phyloP scores from a whole-genome alignment of 2,797 vertebrate species.

The Chanos chanos region DNA sequence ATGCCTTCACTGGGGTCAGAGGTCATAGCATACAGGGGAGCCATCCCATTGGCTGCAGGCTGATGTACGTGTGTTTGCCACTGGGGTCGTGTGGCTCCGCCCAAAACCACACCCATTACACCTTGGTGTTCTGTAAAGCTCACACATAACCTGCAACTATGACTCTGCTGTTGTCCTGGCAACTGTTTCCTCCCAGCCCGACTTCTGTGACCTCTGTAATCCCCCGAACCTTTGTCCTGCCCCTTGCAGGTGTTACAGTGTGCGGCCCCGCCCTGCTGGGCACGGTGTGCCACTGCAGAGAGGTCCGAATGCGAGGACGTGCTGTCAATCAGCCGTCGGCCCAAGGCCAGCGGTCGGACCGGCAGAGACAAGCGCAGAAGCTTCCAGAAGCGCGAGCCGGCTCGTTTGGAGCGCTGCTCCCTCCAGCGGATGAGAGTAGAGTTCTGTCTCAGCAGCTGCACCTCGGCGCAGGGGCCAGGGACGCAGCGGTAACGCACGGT shows the following conservation, averaged over 20 bases:
- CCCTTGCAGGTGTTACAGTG: not conserved
- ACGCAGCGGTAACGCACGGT: conserved; percentile 73
- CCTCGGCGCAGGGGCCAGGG: conserved; percentile 69
- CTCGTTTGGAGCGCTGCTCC: conserved; percentile 70
- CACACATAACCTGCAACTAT: conserved; percentile 33
- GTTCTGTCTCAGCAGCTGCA: conserved; percentile 73
- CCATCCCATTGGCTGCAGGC: not conserved
- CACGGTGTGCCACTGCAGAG: conserved; percentile 63
- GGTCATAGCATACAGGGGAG: conserved; percentile 10
- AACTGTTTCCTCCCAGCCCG: not conserved
- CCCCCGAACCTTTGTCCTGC: conserved; percentile 1
- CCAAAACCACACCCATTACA: conserved; percentile 15
- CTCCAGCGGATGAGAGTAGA: conserved; percentile 78
- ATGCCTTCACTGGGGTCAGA: not conserved
- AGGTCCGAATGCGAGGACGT: conserved; percentile 88
- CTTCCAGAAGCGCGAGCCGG: conserved; percentile 84
- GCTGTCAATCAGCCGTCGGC: conserved; percentile 82
- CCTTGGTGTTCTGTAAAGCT: conserved; percentile 26
- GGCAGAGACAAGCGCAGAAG: conserved; percentile 79
- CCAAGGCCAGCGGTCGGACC: conserved; percentile 73
- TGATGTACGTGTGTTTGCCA: conserved; percentile 31
- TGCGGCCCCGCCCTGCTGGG: not conserved
- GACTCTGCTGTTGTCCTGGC: not conserved
- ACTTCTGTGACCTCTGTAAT: not conserved
- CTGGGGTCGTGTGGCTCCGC: conserved; percentile 27